Conservation (phyloP, 2,113 vertebrate species). For the Paramisgurnus dabryanus region DNA sequence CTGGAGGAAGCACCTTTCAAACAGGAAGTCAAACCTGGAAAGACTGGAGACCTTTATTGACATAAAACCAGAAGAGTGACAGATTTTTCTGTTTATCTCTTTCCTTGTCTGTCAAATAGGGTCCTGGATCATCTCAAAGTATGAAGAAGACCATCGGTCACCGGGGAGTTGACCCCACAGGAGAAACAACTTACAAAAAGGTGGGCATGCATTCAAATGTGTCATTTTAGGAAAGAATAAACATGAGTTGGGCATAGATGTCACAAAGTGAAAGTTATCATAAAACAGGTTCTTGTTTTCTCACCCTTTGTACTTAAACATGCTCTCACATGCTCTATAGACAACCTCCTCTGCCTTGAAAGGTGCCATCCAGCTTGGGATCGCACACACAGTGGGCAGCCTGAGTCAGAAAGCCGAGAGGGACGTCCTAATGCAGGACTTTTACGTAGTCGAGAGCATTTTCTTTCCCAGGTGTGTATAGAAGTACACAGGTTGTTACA, state of each 20-base stretch:
- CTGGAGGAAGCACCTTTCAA: constrained; percentile 4
- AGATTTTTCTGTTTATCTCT: not conserved
- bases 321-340: constrained; percentile 61
- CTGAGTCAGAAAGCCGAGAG: constrained; percentile 90
- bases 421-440: constrained; percentile 96
- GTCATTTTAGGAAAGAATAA: not conserved
- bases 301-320: not conserved
- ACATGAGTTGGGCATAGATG: not conserved
- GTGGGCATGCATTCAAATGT: constrained; percentile 72
- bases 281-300: not conserved
- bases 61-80: not conserved
- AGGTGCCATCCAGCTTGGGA: constrained; percentile 93
- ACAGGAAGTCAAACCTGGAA: constrained; percentile 11
- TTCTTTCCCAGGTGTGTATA: constrained; percentile 86
- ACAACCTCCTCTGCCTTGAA: constrained; percentile 90
- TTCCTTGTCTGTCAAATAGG: constrained; percentile 63
- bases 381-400: constrained; percentile 91
- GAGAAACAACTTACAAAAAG: constrained; percentile 97
- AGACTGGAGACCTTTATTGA: not conserved
- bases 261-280: not conserved
- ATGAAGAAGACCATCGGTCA: constrained; percentile 89
- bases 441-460: constrained; percentile 94
- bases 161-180: constrained; percentile 86
- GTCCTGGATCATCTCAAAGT: constrained; percentile 76
- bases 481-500: not conserved